Evolutionary conservation across 2,888 invertebrate genomes (phyloP).

Genomic region (Theretra japonica): DNA sequence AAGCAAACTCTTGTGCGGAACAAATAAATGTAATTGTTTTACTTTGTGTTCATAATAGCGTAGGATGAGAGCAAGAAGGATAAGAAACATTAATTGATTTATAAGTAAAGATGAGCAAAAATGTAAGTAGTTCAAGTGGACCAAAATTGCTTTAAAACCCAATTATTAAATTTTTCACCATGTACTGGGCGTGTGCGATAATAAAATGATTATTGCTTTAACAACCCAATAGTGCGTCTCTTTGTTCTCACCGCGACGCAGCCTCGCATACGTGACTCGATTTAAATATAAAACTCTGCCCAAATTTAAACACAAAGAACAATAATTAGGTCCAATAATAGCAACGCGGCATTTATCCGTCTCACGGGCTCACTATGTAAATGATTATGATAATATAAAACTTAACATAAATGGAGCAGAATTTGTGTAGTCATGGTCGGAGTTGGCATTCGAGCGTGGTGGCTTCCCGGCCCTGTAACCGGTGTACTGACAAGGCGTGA

Average conservation of each 20-base stretch:
- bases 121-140: no score
- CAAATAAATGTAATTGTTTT: no score
- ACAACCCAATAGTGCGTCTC: slow-evolving; percentile 60
- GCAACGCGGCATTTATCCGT: slow-evolving; percentile 68
- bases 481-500: slow-evolving; percentile 66
- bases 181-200: slow-evolving; percentile 41
- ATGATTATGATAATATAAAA: slow-evolving; percentile 79
- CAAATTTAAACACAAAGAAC: slow-evolving; percentile 79
- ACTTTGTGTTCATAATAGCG: no score
- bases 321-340: slow-evolving; percentile 81
- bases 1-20: no score
- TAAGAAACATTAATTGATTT: no score
- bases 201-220: slow-evolving; percentile 52
- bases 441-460: slow-evolving; percentile 62
- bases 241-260: slow-evolving; percentile 57
- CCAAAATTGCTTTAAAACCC: not conserved
- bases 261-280: slow-evolving; percentile 64
- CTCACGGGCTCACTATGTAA: slow-evolving; percentile 74
- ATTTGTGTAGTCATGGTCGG: slow-evolving; percentile 75
- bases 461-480: slow-evolving; percentile 62
- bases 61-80: no score
- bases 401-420: slow-evolving; percentile 78
- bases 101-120: no score
- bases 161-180: slow-evolving; percentile 26
- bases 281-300: slow-evolving; percentile 70